phyloP scores from a whole-genome alignment of 2,113 vertebrate species.

The Lates calcarifer region DNA sequence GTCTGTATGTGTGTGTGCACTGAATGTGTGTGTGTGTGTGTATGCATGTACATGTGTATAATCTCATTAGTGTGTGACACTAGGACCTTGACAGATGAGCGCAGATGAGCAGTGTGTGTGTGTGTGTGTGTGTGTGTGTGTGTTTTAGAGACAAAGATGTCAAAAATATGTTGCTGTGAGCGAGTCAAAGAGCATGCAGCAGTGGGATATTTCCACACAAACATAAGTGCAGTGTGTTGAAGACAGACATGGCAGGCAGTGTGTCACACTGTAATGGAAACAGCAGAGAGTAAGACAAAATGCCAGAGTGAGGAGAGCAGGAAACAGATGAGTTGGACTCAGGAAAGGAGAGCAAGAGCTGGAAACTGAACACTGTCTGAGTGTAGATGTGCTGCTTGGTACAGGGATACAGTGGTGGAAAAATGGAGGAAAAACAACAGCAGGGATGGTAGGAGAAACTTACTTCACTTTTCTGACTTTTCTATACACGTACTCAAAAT shows the following conservation, averaged over 20 bases:
- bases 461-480: slow-evolving; percentile 24
- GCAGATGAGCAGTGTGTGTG: slow-evolving; percentile 30
- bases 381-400: slow-evolving; percentile 32
- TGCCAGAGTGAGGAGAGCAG: slow-evolving; percentile 57
- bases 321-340: slow-evolving; percentile 70
- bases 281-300: slow-evolving; percentile 58
- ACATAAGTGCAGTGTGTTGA: slow-evolving; percentile 34
- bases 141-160: slow-evolving; percentile 4
- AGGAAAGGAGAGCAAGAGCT: slow-evolving; percentile 67
- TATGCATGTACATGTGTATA: slow-evolving; percentile 37
- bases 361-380: slow-evolving; percentile 58
- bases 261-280: slow-evolving; percentile 52
- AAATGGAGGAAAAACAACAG: slow-evolving; percentile 43
- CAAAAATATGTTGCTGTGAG: slow-evolving; percentile 21
- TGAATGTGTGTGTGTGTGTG: not conserved
- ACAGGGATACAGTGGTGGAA: slow-evolving; percentile 24
- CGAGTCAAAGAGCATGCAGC: slow-evolving; percentile 42
- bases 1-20: not conserved
- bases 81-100: slow-evolving; percentile 66
- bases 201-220: slow-evolving; percentile 57
- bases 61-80: slow-evolving; percentile 67
- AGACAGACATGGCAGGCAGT: slow-evolving; percentile 49
- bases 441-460: slow-evolving; percentile 10
- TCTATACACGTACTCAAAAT: slow-evolving; percentile 6
- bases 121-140: slow-evolving; percentile 16